Conservation (phyloP, 1,140 invertebrate genomes). For the Drosophila parvula region DNA sequence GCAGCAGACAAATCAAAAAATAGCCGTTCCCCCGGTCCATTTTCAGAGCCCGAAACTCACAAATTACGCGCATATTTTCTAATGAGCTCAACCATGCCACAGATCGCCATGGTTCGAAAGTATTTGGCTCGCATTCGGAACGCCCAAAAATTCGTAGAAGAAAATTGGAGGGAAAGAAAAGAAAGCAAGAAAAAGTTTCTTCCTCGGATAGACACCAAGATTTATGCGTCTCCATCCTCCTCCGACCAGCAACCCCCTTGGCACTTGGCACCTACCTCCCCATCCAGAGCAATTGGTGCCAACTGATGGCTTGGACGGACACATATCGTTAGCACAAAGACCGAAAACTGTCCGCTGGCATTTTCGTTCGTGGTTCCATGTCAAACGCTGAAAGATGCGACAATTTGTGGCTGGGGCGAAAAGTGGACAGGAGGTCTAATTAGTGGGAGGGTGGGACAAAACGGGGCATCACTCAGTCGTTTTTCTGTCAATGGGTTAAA, state of each 20-base stretch:
- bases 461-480: constrained; percentile 8
- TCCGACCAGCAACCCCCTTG: constrained; percentile 22
- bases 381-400: constrained; percentile 72
- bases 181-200: constrained; percentile 1
- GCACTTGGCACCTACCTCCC: too few species aligned
- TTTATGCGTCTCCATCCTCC: constrained; percentile 47
- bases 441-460: constrained; percentile 41
- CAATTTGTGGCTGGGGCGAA: constrained; percentile 61
- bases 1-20: constrained; percentile 60
- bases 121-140: constrained; percentile 51
- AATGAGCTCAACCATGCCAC: constrained; percentile 75
- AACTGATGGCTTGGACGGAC: constrained; percentile 56
- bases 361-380: constrained; percentile 51
- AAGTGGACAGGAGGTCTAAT: constrained; percentile 60
- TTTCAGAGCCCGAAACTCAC: constrained; percentile 50
- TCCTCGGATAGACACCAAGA: constrained; percentile 29
- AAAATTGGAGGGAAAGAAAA: constrained; percentile 10
- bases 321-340: constrained; percentile 74
- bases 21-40: constrained; percentile 33
- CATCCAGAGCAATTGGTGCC: constrained; percentile 54
- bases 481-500: constrained; percentile 61
- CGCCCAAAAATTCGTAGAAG: constrained; percentile 25
- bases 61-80: constrained; percentile 82
- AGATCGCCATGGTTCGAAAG: constrained; percentile 70
- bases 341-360: constrained; percentile 52